These are phyloP conservation scores for Cardiocondyla obscurior DNA, from an alignment of 1,140 invertebrate genomes.

Conservation along the genomic window DNA sequence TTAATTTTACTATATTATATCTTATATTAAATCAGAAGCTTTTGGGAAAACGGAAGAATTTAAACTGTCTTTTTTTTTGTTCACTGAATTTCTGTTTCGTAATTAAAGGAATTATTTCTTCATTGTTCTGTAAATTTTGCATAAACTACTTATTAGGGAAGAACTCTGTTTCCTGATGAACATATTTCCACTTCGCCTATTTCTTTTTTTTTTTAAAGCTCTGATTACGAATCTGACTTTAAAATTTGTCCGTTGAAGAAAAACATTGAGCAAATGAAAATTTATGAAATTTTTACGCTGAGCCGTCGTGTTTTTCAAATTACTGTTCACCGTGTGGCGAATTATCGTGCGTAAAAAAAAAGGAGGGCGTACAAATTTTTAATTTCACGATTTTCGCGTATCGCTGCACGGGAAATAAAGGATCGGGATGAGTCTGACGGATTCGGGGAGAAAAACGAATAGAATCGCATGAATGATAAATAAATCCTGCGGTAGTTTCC, in stretches of 20 bases:
- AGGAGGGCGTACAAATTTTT: slow-evolving; percentile 19
- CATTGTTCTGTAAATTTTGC: slow-evolving; percentile 24
- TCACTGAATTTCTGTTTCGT: slow-evolving; percentile 17
- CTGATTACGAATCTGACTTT: slow-evolving; percentile 50
- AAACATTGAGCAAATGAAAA: slow-evolving; percentile 39
- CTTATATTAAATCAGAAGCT: background rate
- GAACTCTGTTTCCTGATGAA: slow-evolving; percentile 22
- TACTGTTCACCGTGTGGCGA: background rate
- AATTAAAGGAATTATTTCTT: background rate
- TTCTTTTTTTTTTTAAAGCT: slow-evolving; percentile 18
- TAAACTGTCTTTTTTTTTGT: slow-evolving; percentile 8
- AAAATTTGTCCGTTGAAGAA: slow-evolving; percentile 17
- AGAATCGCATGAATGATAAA: slow-evolving; percentile 42
- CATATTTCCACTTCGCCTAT: slow-evolving; percentile 28
- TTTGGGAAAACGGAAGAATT: background rate
- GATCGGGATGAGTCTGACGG: background rate
- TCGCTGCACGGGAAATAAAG: background rate
- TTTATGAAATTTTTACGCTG: slow-evolving; percentile 35
- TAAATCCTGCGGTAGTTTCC: slow-evolving; percentile 11
- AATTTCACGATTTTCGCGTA: slow-evolving; percentile 38
- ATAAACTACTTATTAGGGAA: background rate
- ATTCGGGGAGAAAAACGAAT: slow-evolving; percentile 30
- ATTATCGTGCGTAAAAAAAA: slow-evolving; percentile 29
- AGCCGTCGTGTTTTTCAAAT: background rate
- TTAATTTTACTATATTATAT: background rate